A percentile compares a stretch with the other conserved stretches of the same genome.
phyloP scores from a whole-genome alignment of 2,113 vertebrate species.

The Hippocampus barbouri region DNA sequence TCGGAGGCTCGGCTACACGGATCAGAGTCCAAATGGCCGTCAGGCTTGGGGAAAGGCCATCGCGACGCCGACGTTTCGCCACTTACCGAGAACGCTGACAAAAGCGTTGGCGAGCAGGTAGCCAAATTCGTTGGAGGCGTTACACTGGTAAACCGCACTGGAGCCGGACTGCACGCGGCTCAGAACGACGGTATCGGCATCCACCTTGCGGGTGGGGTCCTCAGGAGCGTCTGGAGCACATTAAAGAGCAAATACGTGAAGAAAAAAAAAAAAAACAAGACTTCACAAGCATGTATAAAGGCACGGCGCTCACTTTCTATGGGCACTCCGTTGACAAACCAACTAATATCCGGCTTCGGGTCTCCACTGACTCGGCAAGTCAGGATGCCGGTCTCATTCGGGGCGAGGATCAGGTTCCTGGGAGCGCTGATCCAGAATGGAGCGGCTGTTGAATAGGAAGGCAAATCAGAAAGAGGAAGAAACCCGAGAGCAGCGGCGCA shows the following conservation, averaged over 20 bases:
- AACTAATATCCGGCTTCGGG: slow-evolving; percentile 85
- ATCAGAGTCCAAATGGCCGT: neutral
- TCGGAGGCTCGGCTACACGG: slow-evolving; percentile 83
- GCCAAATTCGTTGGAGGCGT: slow-evolving; percentile 92
- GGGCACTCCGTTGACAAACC: slow-evolving; percentile 87
- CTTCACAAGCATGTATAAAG: no score
- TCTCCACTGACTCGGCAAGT: slow-evolving; percentile 86
- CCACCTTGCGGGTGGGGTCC: slow-evolving; percentile 83
- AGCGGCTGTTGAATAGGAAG: slow-evolving; percentile 73
- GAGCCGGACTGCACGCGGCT: slow-evolving; percentile 83
- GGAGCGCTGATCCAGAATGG: slow-evolving; percentile 93
- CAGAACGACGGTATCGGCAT: slow-evolving; percentile 87
- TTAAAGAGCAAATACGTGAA: slow-evolving; percentile 3
- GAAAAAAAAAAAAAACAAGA: no score
- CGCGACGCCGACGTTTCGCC: neutral
- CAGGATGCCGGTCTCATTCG: slow-evolving; percentile 86
- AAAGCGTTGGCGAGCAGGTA: slow-evolving; percentile 93
- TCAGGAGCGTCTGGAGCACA: slow-evolving; percentile 76
- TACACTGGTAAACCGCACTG: slow-evolving; percentile 94
- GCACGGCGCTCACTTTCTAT: slow-evolving; percentile 79
- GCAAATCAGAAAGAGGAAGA: neutral
- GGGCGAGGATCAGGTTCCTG: slow-evolving; percentile 89
- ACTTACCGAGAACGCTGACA: slow-evolving; percentile 91
- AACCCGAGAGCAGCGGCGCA: neutral
- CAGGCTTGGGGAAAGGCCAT: neutral